These are phyloP conservation scores for Tauraco erythrolophus DNA, from an alignment of 2,113 vertebrate species.

Conservation along the genomic window DNA sequence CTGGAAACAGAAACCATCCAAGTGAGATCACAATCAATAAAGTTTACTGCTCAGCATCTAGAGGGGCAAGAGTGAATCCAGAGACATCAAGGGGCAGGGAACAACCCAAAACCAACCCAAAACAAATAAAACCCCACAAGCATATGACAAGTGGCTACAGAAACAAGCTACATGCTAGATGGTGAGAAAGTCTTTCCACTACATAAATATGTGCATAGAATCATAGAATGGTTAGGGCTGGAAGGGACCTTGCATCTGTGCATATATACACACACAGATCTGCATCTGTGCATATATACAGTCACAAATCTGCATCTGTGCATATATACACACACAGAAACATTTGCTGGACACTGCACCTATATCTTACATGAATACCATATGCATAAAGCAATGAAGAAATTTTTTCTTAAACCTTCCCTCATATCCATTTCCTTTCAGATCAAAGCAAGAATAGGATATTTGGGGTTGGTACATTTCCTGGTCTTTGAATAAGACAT, in stretches of 20 bases:
- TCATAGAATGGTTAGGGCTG: no score
- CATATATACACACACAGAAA: no score
- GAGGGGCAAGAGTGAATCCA: background rate
- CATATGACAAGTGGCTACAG: background rate
- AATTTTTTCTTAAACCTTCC: background rate
- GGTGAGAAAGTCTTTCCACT: background rate
- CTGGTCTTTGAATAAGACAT: background rate
- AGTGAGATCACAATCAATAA: background rate
- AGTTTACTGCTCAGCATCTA: background rate
- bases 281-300: no score
- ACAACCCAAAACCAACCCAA: background rate
- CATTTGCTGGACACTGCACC: background rate
- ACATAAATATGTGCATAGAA: background rate
- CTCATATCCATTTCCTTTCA: background rate
- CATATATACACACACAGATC: no score
- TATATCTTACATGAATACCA: background rate
- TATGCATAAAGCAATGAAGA: background rate
- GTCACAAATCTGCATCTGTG: no score
- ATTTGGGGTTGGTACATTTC: background rate
- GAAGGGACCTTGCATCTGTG: no score
- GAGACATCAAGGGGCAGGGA: background rate
- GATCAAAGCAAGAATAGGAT: background rate
- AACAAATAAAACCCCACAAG: background rate
- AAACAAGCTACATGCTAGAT: background rate
- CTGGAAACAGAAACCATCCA: background rate